phyloP scores from a whole-genome alignment of 2,113 vertebrate species.

The Salvelinus namaycush region DNA sequence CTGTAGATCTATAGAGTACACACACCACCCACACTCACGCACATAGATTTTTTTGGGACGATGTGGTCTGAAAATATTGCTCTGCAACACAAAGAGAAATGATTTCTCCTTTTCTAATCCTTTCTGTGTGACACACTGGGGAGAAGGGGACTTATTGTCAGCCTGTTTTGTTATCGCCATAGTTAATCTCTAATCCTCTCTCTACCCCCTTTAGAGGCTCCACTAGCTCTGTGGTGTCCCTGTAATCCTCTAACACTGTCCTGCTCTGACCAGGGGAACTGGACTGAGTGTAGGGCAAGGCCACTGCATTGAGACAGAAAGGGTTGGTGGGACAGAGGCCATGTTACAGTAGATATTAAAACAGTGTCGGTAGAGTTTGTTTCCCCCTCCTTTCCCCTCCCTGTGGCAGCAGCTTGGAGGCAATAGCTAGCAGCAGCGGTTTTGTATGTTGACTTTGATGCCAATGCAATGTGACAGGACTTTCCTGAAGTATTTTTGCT shows the following conservation, averaged over 20 bases:
- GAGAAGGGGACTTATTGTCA: constrained; percentile 58
- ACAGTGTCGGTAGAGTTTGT: too few relatives aligned
- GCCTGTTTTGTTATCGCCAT: constrained; percentile 54
- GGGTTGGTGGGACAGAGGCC: too few relatives aligned
- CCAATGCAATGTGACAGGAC: constrained; percentile 64
- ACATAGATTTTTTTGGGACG: constrained; percentile 17
- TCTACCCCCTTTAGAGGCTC: constrained; percentile 34
- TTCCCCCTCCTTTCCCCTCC: too few relatives aligned
- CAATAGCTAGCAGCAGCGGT: constrained; percentile 15
- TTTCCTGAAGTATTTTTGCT: constrained; percentile 60
- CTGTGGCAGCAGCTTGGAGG: too few relatives aligned
- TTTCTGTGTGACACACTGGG: constrained; percentile 52
- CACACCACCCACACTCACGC: constrained; percentile 21
- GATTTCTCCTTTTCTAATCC: constrained; percentile 49
- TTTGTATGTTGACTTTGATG: constrained; percentile 53
- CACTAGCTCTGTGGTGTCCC: constrained; percentile 4
- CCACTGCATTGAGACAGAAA: too few relatives aligned
- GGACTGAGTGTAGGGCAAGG: neutral
- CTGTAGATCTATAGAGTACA: neutral
- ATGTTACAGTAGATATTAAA: too few relatives aligned
- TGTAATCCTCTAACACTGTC: constrained; percentile 26
- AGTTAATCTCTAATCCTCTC: constrained; percentile 63
- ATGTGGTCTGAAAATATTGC: constrained; percentile 50
- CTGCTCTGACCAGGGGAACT: constrained; percentile 7
- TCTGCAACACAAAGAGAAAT: constrained; percentile 49